Conservation (phyloP, 2,797 vertebrate species). For the Cirrhinus molitorella region DNA sequence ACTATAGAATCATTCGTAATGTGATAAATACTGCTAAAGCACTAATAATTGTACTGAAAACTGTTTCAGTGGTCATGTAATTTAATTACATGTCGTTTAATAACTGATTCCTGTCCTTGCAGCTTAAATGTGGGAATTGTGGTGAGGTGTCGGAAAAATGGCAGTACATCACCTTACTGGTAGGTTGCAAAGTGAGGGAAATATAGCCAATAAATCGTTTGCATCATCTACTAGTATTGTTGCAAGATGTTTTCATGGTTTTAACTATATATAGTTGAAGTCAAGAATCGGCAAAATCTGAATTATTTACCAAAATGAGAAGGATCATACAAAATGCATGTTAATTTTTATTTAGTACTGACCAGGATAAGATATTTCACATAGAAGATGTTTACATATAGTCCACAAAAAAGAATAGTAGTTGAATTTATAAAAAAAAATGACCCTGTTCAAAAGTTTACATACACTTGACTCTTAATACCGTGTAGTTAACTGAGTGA, state of each 20-base stretch:
- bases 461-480: too few relatives aligned
- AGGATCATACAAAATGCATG: too few relatives aligned
- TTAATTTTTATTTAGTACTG: too few relatives aligned
- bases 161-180: constrained; percentile 92
- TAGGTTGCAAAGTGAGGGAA: constrained; percentile 66
- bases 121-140: constrained; percentile 97
- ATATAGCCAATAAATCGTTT: background rate
- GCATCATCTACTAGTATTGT: background rate
- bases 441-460: too few relatives aligned
- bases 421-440: too few relatives aligned
- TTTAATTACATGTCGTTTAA: background rate
- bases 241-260: background rate
- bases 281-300: too few relatives aligned
- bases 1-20: background rate
- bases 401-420: too few relatives aligned
- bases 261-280: too few relatives aligned
- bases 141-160: constrained; percentile 94
- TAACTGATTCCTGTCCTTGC: constrained; percentile 17
- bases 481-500: too few relatives aligned
- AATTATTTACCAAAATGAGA: too few relatives aligned
- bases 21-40: background rate
- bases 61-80: background rate
- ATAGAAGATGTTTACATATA: too few relatives aligned
- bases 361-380: too few relatives aligned
- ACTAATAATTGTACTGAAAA: background rate